Evolutionary conservation across 1,140 invertebrate genomes (phyloP), one percentile per base, ranked within the genome.

Genomic region (Hormaphis cornu): DNA sequence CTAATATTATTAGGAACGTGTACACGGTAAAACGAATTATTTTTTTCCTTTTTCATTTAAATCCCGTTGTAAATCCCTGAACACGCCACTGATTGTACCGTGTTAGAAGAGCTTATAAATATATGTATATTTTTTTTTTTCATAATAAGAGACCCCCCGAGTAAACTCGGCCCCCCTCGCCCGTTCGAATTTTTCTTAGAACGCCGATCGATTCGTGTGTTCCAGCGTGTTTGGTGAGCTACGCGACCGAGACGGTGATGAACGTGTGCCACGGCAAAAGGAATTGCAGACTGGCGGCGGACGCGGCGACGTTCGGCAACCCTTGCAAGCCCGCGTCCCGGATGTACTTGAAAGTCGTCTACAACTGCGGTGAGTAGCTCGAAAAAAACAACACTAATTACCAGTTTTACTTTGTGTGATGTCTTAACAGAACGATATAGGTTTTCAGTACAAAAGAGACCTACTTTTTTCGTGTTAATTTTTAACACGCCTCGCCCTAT

Each of bases 331-430:
- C 85, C 0, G 86, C 89, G 61, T 91, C 90, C 72, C 83, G 87
- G 69, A 91, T 91, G 79, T 95, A 95, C 80, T 84, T 96, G 72
- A 92, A 90, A 81, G 89, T 94, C 71, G 88, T 93, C 72, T 95
- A 94, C 79, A 93, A 91, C 28, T 97, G 93, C 80, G 92, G 93
- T 97, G 81, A 90, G 89, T 87, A 59, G 26, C 12, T 14, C 22
- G 3, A 30, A 28, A 30, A 16, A n/a, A 50, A 12, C 72, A 71
- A 26, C n/a, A n/a, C 58, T 33, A 40, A 4, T 58, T 30, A 22
- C 30, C 24, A 24, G n/a, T 46, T 8, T 6, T n/a, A 9, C 26
- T 48, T 0, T 42, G 7, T 26, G 10, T 24, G n/a, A n/a, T n/a
- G n/a, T n/a, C n/a, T n/a, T n/a, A n/a, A n/a, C n/a, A n/a, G n/a